These are phyloP conservation scores for Aphodius granarius DNA, from an alignment of 2,888 invertebrate genomes.

Conservation along the genomic window DNA sequence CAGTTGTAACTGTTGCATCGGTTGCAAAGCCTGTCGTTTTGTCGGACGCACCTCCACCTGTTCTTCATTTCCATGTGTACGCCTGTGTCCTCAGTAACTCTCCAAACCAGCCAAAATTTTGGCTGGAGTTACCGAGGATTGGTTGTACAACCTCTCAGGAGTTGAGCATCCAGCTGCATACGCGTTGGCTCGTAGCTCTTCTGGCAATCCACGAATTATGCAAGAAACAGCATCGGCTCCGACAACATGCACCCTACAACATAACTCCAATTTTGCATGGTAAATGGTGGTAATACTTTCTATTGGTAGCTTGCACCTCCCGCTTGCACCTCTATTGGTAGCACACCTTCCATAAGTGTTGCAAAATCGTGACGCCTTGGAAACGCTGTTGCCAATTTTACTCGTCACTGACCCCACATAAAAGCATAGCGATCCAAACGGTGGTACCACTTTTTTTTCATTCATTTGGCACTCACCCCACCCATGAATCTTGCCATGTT, in stretches of 20 bases:
- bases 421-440: slow-evolving; percentile 34
- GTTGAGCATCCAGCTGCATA: slow-evolving; percentile 21
- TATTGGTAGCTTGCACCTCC: background rate
- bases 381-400: background rate
- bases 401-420: background rate
- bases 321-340: no score
- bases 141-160: slow-evolving; percentile 17
- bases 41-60: background rate
- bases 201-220: slow-evolving; percentile 22
- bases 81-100: slow-evolving; percentile 14
- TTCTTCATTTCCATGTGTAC: background rate
- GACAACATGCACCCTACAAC: background rate
- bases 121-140: no score
- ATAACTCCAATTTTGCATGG: background rate
- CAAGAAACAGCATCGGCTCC: slow-evolving; percentile 17
- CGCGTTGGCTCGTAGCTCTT: slow-evolving; percentile 24
- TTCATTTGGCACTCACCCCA: slow-evolving; percentile 29
- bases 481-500: slow-evolving; percentile 38
- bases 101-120: slow-evolving; percentile 23
- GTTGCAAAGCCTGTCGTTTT: background rate
- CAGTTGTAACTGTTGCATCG: background rate
- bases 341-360: background rate
- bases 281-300: background rate
- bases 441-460: slow-evolving; percentile 35
- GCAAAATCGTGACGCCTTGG: background rate